Evolutionary conservation across 2,888 invertebrate species (phyloP).

Genomic region (Nowickia ferox): DNA sequence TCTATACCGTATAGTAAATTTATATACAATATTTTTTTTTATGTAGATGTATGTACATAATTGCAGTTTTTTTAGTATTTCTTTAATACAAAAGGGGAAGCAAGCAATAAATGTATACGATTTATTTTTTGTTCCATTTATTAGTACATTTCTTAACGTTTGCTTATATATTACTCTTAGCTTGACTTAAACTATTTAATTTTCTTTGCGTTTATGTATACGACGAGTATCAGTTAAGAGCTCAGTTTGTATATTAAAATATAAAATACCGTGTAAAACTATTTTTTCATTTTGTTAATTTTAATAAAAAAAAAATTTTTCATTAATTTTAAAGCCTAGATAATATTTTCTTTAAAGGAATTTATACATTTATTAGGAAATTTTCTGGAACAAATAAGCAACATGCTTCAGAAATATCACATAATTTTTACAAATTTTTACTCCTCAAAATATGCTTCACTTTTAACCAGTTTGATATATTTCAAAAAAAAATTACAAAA

Average conservation of each 20-base stretch:
- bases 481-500: no score
- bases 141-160: constrained; percentile 32
- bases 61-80: constrained; percentile 14
- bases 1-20: neutral
- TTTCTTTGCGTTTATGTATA: neutral
- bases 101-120: constrained; percentile 67
- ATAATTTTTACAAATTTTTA: no score
- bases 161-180: neutral
- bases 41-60: neutral
- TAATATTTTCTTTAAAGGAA: neutral
- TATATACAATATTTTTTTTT: constrained; percentile 1
- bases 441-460: no score
- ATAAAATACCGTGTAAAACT: constrained; percentile 56
- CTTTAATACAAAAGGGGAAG: constrained; percentile 64
- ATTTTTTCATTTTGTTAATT: neutral
- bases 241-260: constrained; percentile 52
- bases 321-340: neutral
- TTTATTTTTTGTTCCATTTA: constrained; percentile 33
- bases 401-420: no score
- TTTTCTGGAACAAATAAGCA: neutral
- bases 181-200: neutral
- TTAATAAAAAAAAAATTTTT: constrained; percentile 2
- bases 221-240: neutral
- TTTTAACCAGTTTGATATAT: no score
- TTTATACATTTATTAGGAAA: neutral